Conservation (phyloP, 1,140 invertebrate genomes). For the Armadillidium nasatum region DNA sequence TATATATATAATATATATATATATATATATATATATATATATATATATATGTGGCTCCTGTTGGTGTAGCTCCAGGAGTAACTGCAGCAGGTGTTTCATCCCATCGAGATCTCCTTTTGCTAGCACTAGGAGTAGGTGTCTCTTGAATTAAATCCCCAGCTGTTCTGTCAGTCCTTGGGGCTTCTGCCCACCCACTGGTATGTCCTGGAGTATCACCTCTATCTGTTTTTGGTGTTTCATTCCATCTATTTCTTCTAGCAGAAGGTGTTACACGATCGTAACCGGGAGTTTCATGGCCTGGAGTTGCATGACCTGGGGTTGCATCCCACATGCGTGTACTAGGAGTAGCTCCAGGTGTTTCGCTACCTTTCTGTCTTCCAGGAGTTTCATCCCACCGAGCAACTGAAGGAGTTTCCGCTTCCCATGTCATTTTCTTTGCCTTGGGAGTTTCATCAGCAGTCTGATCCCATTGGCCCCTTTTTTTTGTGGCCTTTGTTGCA, state of each 20-base stretch:
- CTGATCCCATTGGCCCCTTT: slow-evolving; percentile 92
- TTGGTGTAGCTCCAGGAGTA: slow-evolving; percentile 48
- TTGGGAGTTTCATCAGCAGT: slow-evolving; percentile 61
- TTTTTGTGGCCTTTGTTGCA: slow-evolving; percentile 59
- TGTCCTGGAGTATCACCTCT: slow-evolving; percentile 92
- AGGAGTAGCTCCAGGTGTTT: slow-evolving; percentile 91
- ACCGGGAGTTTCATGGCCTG: slow-evolving; percentile 80
- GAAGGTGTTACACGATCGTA: slow-evolving; percentile 67
- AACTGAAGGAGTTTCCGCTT: slow-evolving; percentile 59
- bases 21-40: too few species aligned
- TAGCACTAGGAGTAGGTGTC: slow-evolving; percentile 85
- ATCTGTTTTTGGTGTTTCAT: slow-evolving; percentile 97
- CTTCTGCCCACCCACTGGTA: slow-evolving; percentile 94
- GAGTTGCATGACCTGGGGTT: slow-evolving; percentile 84
- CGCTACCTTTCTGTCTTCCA: slow-evolving; percentile 71
- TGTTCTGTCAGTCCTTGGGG: slow-evolving; percentile 82
- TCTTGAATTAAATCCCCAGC: slow-evolving; percentile 77
- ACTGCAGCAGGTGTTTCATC: slow-evolving; percentile 80
- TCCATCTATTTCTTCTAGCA: slow-evolving; percentile 90
- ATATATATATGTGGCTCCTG: too few species aligned
- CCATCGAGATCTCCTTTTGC: slow-evolving; percentile 85
- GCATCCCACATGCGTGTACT: slow-evolving; percentile 87
- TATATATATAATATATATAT: too few species aligned
- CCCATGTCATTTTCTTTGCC: slow-evolving; percentile 68
- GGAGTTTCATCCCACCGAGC: slow-evolving; percentile 98